These are phyloP conservation scores for Drosophila austrosaltans DNA, from an alignment of 2,888 invertebrate species.

Conservation along the genomic window DNA sequence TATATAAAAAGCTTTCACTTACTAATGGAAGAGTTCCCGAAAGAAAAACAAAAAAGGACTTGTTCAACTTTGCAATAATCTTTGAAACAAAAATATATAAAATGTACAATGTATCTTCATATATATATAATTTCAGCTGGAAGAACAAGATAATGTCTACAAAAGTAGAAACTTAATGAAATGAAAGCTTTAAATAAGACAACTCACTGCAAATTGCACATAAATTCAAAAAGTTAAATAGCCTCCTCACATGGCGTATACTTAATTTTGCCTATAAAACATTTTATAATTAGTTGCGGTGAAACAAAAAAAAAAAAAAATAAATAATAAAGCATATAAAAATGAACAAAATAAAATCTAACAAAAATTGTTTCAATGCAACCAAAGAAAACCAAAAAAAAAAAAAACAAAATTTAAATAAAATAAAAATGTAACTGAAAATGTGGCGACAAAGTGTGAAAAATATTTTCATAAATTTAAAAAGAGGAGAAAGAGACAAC, in stretches of 20 bases:
- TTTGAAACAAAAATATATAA: no score
- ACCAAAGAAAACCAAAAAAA: conserved; percentile 18
- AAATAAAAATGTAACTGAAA: conserved; percentile 36
- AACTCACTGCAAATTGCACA: not conserved
- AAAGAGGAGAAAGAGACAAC: conserved; percentile 9
- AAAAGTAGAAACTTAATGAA: not conserved
- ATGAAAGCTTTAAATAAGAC: not conserved
- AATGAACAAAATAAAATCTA: not conserved
- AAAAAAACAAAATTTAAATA: conserved; percentile 12
- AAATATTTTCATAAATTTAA: conserved; percentile 71
- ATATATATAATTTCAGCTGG: not conserved
- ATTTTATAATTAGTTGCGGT: conserved; percentile 35
- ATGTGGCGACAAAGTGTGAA: conserved; percentile 71
- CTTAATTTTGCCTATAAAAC: conserved; percentile 16
- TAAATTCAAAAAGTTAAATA: not conserved
- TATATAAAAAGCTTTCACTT: no score
- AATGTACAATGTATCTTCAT: no score
- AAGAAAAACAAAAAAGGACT: no score
- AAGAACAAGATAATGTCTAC: not conserved
- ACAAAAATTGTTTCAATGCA: not conserved
- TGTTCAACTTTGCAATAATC: no score
- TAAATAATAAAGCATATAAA: conserved; percentile 3
- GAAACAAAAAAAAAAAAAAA: conserved; percentile 2
- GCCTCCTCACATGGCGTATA: conserved; percentile 13
- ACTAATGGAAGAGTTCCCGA: no score